A percentile compares a stretch with the other conserved stretches of the same genome.
phyloP scores from a whole-genome alignment of 2,797 vertebrate species.

The Chaenodraco wilsoni region DNA sequence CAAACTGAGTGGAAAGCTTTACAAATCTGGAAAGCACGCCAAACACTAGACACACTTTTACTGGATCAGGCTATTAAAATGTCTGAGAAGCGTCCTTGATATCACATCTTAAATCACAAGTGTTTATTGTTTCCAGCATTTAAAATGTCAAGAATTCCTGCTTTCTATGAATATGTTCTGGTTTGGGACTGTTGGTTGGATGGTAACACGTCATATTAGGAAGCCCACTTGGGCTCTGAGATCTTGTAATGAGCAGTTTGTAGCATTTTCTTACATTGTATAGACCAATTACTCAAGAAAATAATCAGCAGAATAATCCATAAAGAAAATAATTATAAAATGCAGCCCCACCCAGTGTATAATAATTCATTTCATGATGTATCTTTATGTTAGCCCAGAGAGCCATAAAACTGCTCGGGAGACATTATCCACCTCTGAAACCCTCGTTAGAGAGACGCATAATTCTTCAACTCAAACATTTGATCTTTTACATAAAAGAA shows the following conservation, averaged over 20 bases:
- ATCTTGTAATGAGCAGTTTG: background rate
- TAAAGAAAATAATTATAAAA: background rate
- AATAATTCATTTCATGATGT: background rate
- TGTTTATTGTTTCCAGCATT: background rate
- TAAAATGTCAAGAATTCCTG: background rate
- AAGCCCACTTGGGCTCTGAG: background rate
- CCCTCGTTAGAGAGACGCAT: background rate
- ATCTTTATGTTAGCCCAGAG: background rate
- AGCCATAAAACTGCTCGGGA: slow-evolving; percentile 1
- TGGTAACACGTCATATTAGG: background rate
- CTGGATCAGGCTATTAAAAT: background rate
- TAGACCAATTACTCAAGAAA: background rate
- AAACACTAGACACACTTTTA: slow-evolving; percentile 1
- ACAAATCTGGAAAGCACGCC: slow-evolving; percentile 15
- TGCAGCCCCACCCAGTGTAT: background rate
- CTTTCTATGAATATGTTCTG: background rate
- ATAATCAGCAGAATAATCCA: background rate
- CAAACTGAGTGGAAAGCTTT: slow-evolving; percentile 30
- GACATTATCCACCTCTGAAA: background rate
- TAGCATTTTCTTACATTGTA: background rate
- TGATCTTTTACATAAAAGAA: too few species aligned
- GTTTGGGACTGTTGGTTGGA: background rate
- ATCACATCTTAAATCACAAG: background rate
- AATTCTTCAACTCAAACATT: background rate
- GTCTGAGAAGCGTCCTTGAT: background rate